A percentile compares a stretch with the other conserved stretches of the same genome.
Conservation (phyloP, 2,113 vertebrate genomes). For the Oncorhynchus kisutch region DNA sequence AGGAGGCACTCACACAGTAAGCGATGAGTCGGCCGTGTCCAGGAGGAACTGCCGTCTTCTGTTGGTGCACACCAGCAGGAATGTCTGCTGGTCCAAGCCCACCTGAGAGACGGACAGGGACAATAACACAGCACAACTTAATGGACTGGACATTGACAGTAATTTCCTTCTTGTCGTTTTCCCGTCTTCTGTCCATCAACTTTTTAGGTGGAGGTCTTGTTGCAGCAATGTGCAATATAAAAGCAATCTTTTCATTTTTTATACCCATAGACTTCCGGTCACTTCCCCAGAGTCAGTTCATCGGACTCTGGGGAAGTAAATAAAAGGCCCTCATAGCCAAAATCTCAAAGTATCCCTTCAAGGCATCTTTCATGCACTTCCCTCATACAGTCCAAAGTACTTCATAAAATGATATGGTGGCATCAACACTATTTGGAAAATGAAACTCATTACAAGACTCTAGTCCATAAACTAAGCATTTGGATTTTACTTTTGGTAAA, state of each 20-base stretch:
- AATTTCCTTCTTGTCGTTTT: no score
- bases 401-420: not conserved
- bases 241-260: no score
- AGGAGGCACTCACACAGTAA: constrained; percentile 82
- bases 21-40: constrained; percentile 85
- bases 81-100: constrained; percentile 90
- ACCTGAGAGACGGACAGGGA: constrained; percentile 72
- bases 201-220: not conserved
- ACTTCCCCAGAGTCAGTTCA: no score
- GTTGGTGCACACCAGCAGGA: constrained; percentile 91
- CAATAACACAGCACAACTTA: not conserved
- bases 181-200: not conserved
- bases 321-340: no score
- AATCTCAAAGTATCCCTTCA: not conserved
- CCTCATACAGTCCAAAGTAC: not conserved
- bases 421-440: not conserved
- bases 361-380: not conserved
- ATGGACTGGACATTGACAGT: not conserved
- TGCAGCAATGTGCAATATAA: no score
- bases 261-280: no score
- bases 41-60: constrained; percentile 92
- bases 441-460: not conserved
- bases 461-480: not conserved
- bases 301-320: no score
- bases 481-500: not conserved